Conservation (phyloP, 2,888 invertebrate genomes). For the Harmothoe impar region DNA sequence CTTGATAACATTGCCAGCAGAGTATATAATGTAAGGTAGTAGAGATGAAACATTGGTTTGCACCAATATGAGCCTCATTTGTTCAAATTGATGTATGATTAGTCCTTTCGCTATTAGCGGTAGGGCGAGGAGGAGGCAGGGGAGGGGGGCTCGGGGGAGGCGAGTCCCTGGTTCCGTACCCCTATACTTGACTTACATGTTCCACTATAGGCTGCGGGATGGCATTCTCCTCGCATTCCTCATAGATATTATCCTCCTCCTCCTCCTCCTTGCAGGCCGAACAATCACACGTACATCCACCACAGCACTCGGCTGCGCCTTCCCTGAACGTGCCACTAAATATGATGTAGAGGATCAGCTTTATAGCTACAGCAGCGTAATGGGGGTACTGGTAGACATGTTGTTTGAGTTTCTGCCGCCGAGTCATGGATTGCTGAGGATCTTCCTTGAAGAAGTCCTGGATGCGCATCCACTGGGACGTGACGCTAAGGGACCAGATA, state of each 20-base stretch:
- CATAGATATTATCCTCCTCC: background rate
- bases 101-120: too few relatives aligned
- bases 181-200: conserved; percentile 52
- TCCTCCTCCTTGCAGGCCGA: conserved; percentile 53
- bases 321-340: conserved; percentile 47
- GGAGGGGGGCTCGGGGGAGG: background rate
- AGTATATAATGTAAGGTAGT: too few relatives aligned
- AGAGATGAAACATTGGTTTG: too few relatives aligned
- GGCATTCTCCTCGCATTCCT: conserved; percentile 42
- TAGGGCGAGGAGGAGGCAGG: too few relatives aligned
- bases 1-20: too few relatives aligned
- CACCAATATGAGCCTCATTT: too few relatives aligned
- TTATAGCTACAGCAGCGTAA: conserved; percentile 49
- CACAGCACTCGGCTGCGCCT: conserved; percentile 51
- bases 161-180: background rate
- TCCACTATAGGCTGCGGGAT: conserved; percentile 30
- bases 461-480: conserved; percentile 47
- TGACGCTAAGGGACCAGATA: conserved; percentile 39
- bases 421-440: conserved; percentile 18
- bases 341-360: conserved; percentile 48
- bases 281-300: conserved; percentile 51
- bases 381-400: conserved; percentile 54
- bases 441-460: conserved; percentile 52
- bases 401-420: conserved; percentile 21
- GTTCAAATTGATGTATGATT: too few relatives aligned